Base-by-base conservation (phyloP, 2,888 invertebrate species). In the Latheticus oryzae region DNA sequence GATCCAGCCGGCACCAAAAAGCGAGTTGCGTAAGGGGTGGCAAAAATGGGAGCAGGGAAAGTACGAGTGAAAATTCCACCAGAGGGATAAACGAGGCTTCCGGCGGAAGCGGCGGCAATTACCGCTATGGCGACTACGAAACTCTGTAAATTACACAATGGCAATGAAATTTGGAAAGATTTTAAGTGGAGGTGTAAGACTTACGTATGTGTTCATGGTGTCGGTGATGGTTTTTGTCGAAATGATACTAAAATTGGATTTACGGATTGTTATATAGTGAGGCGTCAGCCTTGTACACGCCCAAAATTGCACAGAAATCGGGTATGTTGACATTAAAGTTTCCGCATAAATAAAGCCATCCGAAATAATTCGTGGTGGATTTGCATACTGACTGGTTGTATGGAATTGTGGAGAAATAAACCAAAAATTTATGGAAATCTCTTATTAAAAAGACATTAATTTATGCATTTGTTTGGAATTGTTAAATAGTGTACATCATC, bases 271-370 rank as follows among this genome's bases (percentile, higher is more conserved):
- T 57, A 51, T 57, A 57, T 57, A 57, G 57, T 16, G 23, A 45
- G 28, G 23, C 23, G 30, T 17, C 51, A 57, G 57, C 57, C 57
- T 57, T 57, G 57, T 57, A 55, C 57, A 51, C 57, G 57, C 57
- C 51, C 37, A 43, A 57, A 57, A 37, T 35, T 57, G 43, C 57
- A 30, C 38, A 23, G 9, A 21, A 40, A 21, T 52, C 38, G 37
- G 23, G 50, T 24, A 50, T 35, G 48, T 24, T 52, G 52, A 40
- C 52, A 32, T 52, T 52, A 40, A 37, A 30, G 21, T 40, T 42
- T 52, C 42, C 52, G 50, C 52, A 42, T 42, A 33, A 52, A 42
- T 52, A 24, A 32, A 42, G 24, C 8, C 42, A 50, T 50, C 50
- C 37, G 42, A 52, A 52, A 42, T 42, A 38, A 37, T 43, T 28